phyloP scores from a whole-genome alignment of 2,113 vertebrate genomes.

The Campylomormyrus numenius region DNA sequence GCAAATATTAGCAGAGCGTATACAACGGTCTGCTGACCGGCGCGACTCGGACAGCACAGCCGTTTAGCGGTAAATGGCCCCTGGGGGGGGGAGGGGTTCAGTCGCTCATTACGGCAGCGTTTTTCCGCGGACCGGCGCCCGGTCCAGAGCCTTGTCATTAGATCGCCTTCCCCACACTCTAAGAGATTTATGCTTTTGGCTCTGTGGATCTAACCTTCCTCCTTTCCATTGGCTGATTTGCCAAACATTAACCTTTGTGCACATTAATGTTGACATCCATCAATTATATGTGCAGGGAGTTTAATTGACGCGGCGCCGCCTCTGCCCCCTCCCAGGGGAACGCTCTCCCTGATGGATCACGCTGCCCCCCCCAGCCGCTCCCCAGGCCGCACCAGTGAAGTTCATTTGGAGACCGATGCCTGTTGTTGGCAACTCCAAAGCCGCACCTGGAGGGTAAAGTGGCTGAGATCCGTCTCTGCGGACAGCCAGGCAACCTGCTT shows the following conservation, averaged over 20 bases:
- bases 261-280: constrained; percentile 10
- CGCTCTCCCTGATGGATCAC: neutral
- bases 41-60: neutral
- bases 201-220: constrained; percentile 4
- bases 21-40: neutral
- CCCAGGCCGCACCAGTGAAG: neutral
- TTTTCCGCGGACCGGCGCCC: neutral
- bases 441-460: neutral
- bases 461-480: neutral
- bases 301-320: neutral
- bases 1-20: neutral
- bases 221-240: constrained; percentile 3
- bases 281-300: constrained; percentile 3
- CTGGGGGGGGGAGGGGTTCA: neutral
- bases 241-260: constrained; percentile 1
- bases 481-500: neutral
- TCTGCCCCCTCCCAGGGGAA: neutral
- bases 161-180: neutral
- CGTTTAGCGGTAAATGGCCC: neutral
- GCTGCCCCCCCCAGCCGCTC: neutral
- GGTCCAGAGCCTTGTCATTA: neutral
- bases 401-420: neutral
- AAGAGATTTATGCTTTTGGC: neutral
- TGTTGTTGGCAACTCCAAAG: neutral
- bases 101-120: neutral